Base-by-base conservation (phyloP, 2,888 invertebrate species). In the Morpho achilles region DNA sequence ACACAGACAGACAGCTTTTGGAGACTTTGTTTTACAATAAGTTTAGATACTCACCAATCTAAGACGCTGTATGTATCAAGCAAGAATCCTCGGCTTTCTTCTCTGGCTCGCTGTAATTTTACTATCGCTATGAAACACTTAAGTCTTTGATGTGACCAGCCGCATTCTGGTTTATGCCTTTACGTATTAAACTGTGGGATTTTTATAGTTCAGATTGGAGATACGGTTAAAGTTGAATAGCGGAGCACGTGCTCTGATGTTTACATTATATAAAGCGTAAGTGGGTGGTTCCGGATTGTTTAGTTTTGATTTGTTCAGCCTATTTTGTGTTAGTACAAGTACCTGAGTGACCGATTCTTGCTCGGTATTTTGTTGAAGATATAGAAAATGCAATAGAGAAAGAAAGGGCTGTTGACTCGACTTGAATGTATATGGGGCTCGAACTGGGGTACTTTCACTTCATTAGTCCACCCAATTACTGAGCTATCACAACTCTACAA, bases 141-240 rank as follows among this genome's bases (percentile, higher is more conserved):
- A 67, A 67, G 61, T 58, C 76, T 79, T 80, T 78, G 77, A 79
- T 74, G 77, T 76, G 68, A 65, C 64, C 67, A 66, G 62, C 67
- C 71, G 69, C 73, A 69, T 71, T 67, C 67, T 64, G 63, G 66
- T 80, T 75, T 75, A 75, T 71, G 71, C 67, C 65, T 71, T 70
- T 71, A 72, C 67, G 70, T 71, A 79, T 80, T 75, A 75, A 79
- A 76, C 69, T 69, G 69, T 71, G 67, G 69, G 66, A 68, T 73
- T 80, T 80, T 80, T 79, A 79, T 72, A 71, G 76, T 71, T 69
- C 70, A 74, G 71, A 73, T 72, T 74, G 71, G 69, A 75, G 75
- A 72, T 71, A 67, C 64, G 65, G 60, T 70, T 68, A 69, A 70
- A 66, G 70, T 71, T 71, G 71, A 71, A 68, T 65, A 66, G 68